Evolutionary conservation across 2,797 vertebrate species (phyloP).

Genomic region (Salarias fasciatus): DNA sequence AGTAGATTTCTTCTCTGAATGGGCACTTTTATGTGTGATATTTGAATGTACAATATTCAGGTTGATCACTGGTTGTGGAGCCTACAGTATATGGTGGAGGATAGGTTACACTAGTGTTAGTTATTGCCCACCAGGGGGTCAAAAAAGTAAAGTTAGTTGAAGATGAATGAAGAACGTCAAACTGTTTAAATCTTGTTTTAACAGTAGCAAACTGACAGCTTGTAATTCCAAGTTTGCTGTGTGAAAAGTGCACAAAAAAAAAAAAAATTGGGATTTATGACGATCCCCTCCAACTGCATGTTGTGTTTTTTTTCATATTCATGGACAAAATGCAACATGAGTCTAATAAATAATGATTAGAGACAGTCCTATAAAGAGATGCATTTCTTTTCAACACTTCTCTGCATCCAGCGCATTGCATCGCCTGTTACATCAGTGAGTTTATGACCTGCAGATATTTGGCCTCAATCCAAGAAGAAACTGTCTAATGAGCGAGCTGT

Average conservation of each 20-base stretch:
- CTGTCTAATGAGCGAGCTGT: slow-evolving; percentile 80
- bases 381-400: slow-evolving; percentile 55
- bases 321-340: slow-evolving; percentile 21
- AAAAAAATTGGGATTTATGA: slow-evolving; percentile 1
- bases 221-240: slow-evolving; percentile 20
- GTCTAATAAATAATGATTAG: slow-evolving; percentile 47
- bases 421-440: slow-evolving; percentile 72
- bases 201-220: background rate
- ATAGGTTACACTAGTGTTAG: no score
- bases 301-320: slow-evolving; percentile 13
- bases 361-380: slow-evolving; percentile 31
- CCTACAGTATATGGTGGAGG: no score
- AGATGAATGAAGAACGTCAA: no score
- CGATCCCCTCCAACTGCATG: background rate
- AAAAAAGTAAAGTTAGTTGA: no score
- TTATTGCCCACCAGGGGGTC: no score
- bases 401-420: slow-evolving; percentile 57
- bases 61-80: no score
- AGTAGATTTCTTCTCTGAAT: no score
- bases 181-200: background rate
- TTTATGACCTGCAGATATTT: slow-evolving; percentile 79
- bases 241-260: no score
- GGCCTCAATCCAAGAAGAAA: slow-evolving; percentile 74
- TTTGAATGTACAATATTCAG: no score
- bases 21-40: no score